A percentile compares a stretch with the other conserved stretches of the same genome.
phyloP scores from a whole-genome alignment of 2,888 invertebrate genomes.

The Drosophila colorata region DNA sequence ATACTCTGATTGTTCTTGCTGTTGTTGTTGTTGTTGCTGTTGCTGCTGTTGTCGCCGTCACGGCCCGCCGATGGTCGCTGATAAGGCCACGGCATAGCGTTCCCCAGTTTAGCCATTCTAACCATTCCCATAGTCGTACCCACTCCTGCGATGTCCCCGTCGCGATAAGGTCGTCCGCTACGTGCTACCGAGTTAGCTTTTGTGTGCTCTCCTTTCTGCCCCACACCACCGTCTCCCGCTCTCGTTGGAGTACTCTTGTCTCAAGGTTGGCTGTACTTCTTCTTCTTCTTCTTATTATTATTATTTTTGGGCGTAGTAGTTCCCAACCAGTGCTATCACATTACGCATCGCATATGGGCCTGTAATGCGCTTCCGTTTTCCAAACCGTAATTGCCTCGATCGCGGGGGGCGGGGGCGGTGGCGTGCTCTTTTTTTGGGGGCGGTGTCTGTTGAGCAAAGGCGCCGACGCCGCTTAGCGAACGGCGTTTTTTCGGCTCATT shows the following conservation, averaged over 20 bases:
- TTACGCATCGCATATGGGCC: slow-evolving; percentile 57
- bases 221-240: too few relatives aligned
- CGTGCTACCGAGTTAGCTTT: slow-evolving; percentile 68
- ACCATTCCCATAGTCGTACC: slow-evolving; percentile 5
- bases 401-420: neutral
- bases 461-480: slow-evolving; percentile 52
- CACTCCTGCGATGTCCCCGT: slow-evolving; percentile 54
- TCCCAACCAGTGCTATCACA: slow-evolving; percentile 65
- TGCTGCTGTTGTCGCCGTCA: slow-evolving; percentile 61
- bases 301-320: slow-evolving; percentile 9
- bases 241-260: neutral
- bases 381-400: slow-evolving; percentile 53
- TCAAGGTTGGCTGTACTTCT: slow-evolving; percentile 19
- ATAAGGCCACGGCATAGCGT: slow-evolving; percentile 54
- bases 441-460: slow-evolving; percentile 49
- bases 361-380: slow-evolving; percentile 78
- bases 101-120: slow-evolving; percentile 9
- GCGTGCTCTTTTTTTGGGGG: neutral
- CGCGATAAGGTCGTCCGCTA: slow-evolving; percentile 59
- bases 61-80: slow-evolving; percentile 71
- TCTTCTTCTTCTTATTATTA: neutral
- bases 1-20: slow-evolving; percentile 54
- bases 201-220: slow-evolving; percentile 28
- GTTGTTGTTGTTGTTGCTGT: slow-evolving; percentile 23
- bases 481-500: slow-evolving; percentile 62